Evolutionary conservation across 2,797 vertebrate genomes (phyloP).

Genomic region (Potorous gilbertii): DNA sequence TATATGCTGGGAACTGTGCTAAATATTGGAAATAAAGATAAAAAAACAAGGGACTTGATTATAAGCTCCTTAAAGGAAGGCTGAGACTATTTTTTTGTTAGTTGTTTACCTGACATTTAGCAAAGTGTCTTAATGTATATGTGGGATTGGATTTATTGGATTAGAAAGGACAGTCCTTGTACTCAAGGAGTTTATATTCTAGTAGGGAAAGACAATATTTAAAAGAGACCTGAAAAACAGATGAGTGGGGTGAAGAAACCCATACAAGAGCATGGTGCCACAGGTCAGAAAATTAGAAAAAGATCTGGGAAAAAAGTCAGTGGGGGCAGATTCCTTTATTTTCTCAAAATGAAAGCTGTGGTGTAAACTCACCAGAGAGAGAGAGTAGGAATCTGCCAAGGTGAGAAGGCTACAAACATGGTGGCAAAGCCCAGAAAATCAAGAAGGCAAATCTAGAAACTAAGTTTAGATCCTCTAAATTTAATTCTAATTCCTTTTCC

Average conservation of each 20-base stretch:
- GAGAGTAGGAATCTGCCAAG: not conserved
- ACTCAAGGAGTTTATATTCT: not conserved
- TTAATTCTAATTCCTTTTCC: not conserved
- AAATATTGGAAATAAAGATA: not conserved
- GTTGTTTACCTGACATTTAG: not conserved
- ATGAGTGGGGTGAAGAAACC: not conserved
- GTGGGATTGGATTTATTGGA: not conserved
- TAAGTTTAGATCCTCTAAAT: not conserved
- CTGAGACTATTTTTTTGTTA: not conserved
- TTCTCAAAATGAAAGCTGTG: not conserved
- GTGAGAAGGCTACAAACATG: not conserved
- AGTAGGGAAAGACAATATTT: not conserved
- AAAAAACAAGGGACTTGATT: not conserved
- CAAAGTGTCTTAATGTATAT: not conserved
- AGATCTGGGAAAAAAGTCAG: not conserved
- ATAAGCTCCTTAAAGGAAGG: not conserved
- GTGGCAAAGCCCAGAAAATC: not conserved
- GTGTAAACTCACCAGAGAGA: not conserved
- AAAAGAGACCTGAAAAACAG: not conserved
- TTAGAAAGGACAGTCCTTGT: not conserved
- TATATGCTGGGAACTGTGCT: not conserved
- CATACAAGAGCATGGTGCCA: not conserved
- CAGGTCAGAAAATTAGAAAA: not conserved
- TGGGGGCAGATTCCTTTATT: not conserved
- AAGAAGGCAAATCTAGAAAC: not conserved